These are phyloP conservation scores for Mus spicilegus DNA, from an alignment of 2,113 vertebrate species.

Conservation along the genomic window DNA sequence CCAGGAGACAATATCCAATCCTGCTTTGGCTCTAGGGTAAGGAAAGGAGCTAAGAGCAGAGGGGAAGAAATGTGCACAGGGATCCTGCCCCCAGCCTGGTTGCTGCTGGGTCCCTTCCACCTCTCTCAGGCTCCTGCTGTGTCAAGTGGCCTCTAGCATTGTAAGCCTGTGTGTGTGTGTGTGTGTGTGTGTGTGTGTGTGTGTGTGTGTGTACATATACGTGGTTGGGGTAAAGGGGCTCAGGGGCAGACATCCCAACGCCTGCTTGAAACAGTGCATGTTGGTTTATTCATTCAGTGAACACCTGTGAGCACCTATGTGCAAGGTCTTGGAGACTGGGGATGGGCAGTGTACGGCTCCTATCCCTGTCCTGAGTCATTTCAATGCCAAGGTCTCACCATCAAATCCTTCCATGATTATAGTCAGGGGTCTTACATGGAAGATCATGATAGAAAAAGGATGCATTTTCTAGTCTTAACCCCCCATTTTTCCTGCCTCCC, in stretches of 20 bases:
- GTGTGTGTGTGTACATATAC: not conserved
- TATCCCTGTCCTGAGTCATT: slow-evolving; percentile 13
- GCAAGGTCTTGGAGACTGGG: not conserved
- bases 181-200: not conserved
- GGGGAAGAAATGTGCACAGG: slow-evolving; percentile 65
- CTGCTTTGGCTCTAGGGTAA: slow-evolving; percentile 80
- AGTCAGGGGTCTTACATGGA: slow-evolving; percentile 21
- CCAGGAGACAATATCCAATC: slow-evolving; percentile 90
- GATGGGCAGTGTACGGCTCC: not conserved
- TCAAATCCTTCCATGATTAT: slow-evolving; percentile 70
- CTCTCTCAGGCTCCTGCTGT: not conserved
- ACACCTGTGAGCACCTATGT: not conserved
- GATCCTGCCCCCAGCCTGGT: slow-evolving; percentile 61
- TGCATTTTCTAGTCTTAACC: slow-evolving; percentile 36
- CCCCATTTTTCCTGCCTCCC: not conserved
- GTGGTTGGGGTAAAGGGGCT: not conserved
- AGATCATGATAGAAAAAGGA: slow-evolving; percentile 64
- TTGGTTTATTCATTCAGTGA: not conserved
- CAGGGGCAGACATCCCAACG: not conserved
- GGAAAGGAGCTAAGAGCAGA: slow-evolving; percentile 79
- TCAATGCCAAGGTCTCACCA: slow-evolving; percentile 72
- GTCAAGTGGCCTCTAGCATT: not conserved
- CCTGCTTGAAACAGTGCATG: not conserved
- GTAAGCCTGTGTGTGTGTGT: not conserved
- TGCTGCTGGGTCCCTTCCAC: slow-evolving; percentile 4